These are phyloP conservation scores for Hydroisotoma schaefferi DNA, from an alignment of 2,888 invertebrate species.

Conservation along the genomic window DNA sequence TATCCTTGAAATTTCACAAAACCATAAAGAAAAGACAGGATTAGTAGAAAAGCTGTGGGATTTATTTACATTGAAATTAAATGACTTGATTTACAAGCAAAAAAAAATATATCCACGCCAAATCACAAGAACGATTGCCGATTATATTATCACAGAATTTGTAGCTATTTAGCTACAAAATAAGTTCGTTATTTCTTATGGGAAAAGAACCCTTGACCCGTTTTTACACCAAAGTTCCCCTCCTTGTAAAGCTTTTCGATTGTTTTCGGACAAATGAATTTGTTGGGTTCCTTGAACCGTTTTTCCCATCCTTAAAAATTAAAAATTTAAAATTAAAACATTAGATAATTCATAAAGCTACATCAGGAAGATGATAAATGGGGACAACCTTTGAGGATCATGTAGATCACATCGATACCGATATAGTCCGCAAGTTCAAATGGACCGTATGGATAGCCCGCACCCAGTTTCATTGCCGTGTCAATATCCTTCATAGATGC, in stretches of 20 bases:
- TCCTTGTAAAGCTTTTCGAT: slow-evolving; percentile 56
- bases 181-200: too few species aligned
- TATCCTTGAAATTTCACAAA: too few species aligned
- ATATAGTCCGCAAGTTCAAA: slow-evolving; percentile 59
- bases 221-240: slow-evolving; percentile 58
- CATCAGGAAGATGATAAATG: background rate
- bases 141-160: too few species aligned
- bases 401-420: slow-evolving; percentile 58
- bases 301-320: slow-evolving; percentile 32
- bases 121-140: too few species aligned
- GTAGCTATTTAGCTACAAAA: too few species aligned
- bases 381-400: slow-evolving; percentile 49
- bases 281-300: slow-evolving; percentile 9
- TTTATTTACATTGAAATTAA: too few species aligned
- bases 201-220: slow-evolving; percentile 61
- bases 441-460: slow-evolving; percentile 60
- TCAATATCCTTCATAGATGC: slow-evolving; percentile 56
- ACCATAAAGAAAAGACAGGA: too few species aligned
- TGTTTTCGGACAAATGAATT: slow-evolving; percentile 17
- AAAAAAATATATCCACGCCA: too few species aligned
- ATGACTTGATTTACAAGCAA: too few species aligned
- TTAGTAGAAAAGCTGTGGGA: too few species aligned
- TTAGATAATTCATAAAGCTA: background rate
- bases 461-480: slow-evolving; percentile 60
- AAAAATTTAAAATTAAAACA: background rate